Evolutionary conservation across 2,888 invertebrate genomes (phyloP), one percentile per base, ranked within the genome.

Genomic region (Cryptops parisi): DNA sequence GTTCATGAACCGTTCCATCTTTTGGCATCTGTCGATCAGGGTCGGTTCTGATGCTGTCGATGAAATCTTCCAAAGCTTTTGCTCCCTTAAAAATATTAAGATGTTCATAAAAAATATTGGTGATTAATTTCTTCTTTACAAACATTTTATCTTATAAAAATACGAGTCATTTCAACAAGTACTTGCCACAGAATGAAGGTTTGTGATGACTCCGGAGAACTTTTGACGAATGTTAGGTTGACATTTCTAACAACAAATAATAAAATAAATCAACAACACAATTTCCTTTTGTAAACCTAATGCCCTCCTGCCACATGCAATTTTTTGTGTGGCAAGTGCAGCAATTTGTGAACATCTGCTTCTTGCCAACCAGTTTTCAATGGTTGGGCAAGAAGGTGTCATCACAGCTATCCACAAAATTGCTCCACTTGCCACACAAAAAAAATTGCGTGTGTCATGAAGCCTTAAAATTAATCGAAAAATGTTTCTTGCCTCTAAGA

Each of bases 1-100:
- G 75, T 71, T 97, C 93, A 67, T 96, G 96, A 27, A 97, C 97
- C 0, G 97, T 98, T 55, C 97, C 98, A 74, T 98, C 98, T 66
- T 83, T 85, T 0, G 97, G 93, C 64, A 96, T 79, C 62, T 82
- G 82, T 56, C 71, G 70, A 51, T 72, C 73, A 40, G 67, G 65
- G 59, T 73, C 55, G 81, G 79, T 59, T 82, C 82, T 47, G 76
- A 94, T 79, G 55, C 84, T 87, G 64, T 93, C 93, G 55, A 90
- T 79, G 70, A 94, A 94, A 65, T 91, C 91, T 67, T 94, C 93
- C 61, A 94, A 70, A 6, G 88, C 86, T 68, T 85, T 86, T 33
- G 84, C 78, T 54, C 90, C 91, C 89, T 89, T 62, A 45, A 4
- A 5, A 19, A 45, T 45, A n/a, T 45, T 4, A 4, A 6, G 17